Evolutionary conservation across 2,888 invertebrate species (phyloP).

Genomic region (Mylabris sibirica): DNA sequence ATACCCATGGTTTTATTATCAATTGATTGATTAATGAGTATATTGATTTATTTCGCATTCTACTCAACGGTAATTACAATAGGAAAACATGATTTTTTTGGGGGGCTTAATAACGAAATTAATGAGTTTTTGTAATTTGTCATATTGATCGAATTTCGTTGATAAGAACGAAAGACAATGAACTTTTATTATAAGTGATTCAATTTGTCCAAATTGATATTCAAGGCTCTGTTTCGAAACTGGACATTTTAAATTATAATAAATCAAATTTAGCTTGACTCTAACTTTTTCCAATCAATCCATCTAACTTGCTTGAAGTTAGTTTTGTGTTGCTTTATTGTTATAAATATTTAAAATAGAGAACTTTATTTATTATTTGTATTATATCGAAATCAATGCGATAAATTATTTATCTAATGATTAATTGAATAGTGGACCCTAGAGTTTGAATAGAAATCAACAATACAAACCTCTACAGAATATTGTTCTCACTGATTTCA

Average conservation of each 20-base stretch:
- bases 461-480: background rate
- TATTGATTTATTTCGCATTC: background rate
- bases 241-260: constrained; percentile 18
- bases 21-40: constrained; percentile 3
- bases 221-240: constrained; percentile 19
- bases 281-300: background rate
- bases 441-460: background rate
- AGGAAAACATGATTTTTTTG: background rate
- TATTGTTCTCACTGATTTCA: background rate
- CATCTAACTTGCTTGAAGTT: no score
- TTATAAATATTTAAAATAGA: no score
- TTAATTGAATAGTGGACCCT: constrained; percentile 9
- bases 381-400: background rate
- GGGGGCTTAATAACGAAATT: background rate
- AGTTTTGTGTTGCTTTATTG: no score
- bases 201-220: constrained; percentile 27
- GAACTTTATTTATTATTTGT: constrained; percentile 1
- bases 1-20: background rate
- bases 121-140: background rate
- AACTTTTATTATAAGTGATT: constrained; percentile 21
- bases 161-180: constrained; percentile 19
- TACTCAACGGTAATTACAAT: background rate
- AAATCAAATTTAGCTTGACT: background rate
- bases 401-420: constrained; percentile 25
- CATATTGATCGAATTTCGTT: background rate